Evolutionary conservation across 2,797 vertebrate genomes (phyloP).

Genomic region (Chelon auratus): DNA sequence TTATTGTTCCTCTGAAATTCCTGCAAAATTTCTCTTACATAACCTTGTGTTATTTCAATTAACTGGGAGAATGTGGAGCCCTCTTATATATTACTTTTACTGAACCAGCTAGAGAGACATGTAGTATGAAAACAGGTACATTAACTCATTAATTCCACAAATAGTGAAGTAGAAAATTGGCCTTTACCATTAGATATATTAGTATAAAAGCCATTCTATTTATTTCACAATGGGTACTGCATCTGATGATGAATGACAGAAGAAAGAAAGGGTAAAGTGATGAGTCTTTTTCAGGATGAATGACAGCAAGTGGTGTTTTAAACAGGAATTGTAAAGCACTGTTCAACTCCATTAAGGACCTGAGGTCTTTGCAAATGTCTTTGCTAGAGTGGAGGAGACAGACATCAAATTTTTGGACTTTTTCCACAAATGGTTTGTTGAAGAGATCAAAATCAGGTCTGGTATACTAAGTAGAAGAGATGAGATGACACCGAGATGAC

Average conservation of each 20-base stretch:
- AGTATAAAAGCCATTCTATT: constrained; percentile 16
- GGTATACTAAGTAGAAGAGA: constrained; percentile 11
- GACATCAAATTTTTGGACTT: constrained; percentile 38
- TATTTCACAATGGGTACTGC: constrained; percentile 11
- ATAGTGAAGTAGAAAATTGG: constrained; percentile 15
- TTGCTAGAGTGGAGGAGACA: constrained; percentile 20
- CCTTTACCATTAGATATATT: constrained; percentile 32
- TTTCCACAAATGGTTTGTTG: constrained; percentile 24
- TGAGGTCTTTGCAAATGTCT: constrained; percentile 42
- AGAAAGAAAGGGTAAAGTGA: constrained; percentile 22
- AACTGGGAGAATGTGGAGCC: too few relatives aligned
- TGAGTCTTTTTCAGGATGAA: constrained; percentile 22
- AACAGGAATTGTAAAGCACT: constrained; percentile 32
- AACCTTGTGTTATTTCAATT: too few relatives aligned
- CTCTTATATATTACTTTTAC: neutral
- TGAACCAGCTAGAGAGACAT: constrained; percentile 5
- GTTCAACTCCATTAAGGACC: constrained; percentile 60
- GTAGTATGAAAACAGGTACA: neutral
- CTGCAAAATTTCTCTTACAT: too few relatives aligned
- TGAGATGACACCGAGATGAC: constrained; percentile 40
- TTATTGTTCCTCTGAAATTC: too few relatives aligned
- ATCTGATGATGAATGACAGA: constrained; percentile 54
- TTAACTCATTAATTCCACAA: constrained; percentile 1
- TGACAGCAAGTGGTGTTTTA: constrained; percentile 43
- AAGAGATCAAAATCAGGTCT: constrained; percentile 43